Evolutionary conservation across 1,140 invertebrate species (phyloP), one percentile per base, ranked within the genome.

Genomic region (Cheumatopsyche charites): DNA sequence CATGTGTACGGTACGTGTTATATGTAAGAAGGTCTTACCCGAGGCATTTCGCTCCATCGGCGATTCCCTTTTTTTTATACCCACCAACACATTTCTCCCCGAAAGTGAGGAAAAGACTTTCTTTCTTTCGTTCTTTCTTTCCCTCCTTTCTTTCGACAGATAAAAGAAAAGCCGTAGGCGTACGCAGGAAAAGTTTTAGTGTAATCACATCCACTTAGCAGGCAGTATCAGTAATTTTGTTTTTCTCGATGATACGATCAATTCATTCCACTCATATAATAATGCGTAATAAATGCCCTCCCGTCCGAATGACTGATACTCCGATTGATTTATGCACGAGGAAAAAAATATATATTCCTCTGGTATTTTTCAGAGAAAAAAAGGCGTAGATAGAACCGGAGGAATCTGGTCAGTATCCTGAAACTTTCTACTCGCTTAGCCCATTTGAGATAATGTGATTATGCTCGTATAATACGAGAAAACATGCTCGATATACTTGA

Each of bases 191-290:
- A 66, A 66, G 63, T 66, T 66, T 66, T 66, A 66, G 42, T 66
- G 63, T 66, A 66, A 66, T 66, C 63, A 66, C 63, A 66, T 66
- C 63, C 63, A 66, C 63, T 66, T 66, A 66, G 63, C 23, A 49
- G 63, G 36, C 25, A 42, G 45, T 41, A 66, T 25, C 25, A 66
- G 63, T 66, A 66, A 66, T 66, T 66, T 66, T 66, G 63, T 66
- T 66, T 66, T 66, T 66, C 63, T 23, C 63, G 36, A 49, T 66
- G 63, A 66, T 66, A 66, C 42, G 63, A 66, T 66, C 63, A 49
- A 66, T 66, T 66, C 43, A 66, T 66, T 47, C 43, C 11, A 15
- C 63, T 42, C 21, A 15, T 41, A 19, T 62, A 21, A 62, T 62
- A 66, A 66, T 66, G 43, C 23, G 63, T 49, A 45, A 49, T 66